phyloP scores from a whole-genome alignment of 2,113 vertebrate species.

The Motacilla alba region DNA sequence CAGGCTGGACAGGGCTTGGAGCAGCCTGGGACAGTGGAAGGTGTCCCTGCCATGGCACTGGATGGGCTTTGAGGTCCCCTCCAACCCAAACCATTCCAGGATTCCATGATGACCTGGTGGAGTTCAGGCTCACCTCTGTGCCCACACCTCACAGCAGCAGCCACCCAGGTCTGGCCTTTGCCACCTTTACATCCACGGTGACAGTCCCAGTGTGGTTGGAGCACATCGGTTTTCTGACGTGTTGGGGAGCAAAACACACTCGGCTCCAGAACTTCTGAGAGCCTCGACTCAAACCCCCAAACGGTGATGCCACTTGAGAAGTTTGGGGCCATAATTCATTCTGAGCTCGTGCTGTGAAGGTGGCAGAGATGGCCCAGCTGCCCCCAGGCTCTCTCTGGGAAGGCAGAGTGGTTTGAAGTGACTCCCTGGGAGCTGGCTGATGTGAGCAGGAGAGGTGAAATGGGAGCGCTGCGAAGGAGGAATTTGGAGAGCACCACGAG shows the following conservation, averaged over 20 bases:
- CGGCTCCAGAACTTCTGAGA: background rate
- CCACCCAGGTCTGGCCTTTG: background rate
- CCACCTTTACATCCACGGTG: background rate
- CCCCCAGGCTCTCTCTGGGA: background rate
- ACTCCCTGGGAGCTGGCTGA: background rate
- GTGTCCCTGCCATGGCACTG: no score
- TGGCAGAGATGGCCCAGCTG: background rate
- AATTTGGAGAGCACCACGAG: background rate
- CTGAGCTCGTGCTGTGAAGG: background rate
- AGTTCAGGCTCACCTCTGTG: background rate
- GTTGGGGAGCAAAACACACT: background rate
- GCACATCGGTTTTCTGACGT: background rate
- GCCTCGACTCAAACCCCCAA: background rate
- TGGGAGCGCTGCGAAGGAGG: background rate
- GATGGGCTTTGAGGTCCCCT: no score
- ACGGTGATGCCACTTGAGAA: fast-evolving
- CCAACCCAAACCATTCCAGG: no score
- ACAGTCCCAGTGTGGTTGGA: fast-evolving
- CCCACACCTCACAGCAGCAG: background rate
- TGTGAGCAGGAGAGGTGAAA: background rate
- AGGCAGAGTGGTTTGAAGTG: background rate
- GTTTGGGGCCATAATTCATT: fast-evolving
- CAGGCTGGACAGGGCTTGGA: fast-evolving
- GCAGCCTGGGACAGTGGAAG: no score
- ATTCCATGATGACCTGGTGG: background rate